Percentiles rank a stretch among this genome's conserved stretches.
phyloP scores from a whole-genome alignment of 1,140 invertebrate species.

The Lineus longissimus region DNA sequence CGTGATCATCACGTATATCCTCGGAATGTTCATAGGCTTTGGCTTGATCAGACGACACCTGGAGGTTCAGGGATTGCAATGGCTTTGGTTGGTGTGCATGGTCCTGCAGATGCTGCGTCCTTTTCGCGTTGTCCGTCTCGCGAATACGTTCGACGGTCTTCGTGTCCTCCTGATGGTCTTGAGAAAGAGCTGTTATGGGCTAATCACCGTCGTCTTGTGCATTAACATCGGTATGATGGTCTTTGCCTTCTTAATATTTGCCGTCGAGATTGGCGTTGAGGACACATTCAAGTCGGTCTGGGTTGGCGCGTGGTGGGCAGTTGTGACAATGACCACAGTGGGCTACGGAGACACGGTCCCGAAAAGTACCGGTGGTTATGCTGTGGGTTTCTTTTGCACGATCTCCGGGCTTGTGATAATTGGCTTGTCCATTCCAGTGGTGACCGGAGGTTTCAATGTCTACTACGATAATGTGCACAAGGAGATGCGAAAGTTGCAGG shows the following conservation, averaged over 20 bases:
- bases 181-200: not conserved
- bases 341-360: constrained; percentile 28
- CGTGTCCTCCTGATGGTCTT: not conserved
- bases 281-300: constrained; percentile 14
- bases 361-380: constrained; percentile 13
- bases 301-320: constrained; percentile 21
- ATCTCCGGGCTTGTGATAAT: constrained; percentile 21
- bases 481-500: no score
- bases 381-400: constrained; percentile 22
- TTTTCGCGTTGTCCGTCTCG: no score
- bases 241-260: not conserved
- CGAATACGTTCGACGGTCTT: not conserved
- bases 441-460: constrained; percentile 23
- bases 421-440: constrained; percentile 23
- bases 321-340: constrained; percentile 29
- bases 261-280: not conserved
- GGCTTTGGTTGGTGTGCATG: no score
- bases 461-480: constrained; percentile 9
- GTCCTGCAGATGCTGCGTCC: no score
- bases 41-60: no score
- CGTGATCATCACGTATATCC: no score
- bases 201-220: not conserved
- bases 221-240: not conserved
- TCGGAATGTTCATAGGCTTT: no score
- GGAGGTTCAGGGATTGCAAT: no score